Percentiles rank a stretch among this genome's conserved stretches.
phyloP scores from a whole-genome alignment of 2,113 vertebrate species.

The Epinephelus fuscoguttatus region DNA sequence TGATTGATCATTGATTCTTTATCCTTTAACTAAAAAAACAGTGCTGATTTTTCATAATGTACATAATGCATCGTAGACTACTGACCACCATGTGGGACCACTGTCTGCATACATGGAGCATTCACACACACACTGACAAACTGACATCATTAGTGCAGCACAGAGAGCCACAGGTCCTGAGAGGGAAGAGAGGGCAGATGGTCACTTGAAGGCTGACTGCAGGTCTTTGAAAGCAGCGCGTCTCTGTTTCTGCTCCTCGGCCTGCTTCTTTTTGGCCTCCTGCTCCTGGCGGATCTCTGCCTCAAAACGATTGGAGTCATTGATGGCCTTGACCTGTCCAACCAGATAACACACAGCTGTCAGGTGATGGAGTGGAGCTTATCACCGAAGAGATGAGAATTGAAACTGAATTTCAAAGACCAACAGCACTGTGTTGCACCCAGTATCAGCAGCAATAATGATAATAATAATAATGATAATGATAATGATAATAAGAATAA shows the following conservation, averaged over 20 bases:
- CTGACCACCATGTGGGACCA: neutral
- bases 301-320: conserved; percentile 90
- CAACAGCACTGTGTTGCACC: neutral
- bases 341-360: conserved; percentile 14
- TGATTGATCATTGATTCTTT: neutral
- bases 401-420: neutral
- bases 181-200: neutral
- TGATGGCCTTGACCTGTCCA: conserved; percentile 91
- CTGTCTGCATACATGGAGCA: conserved; percentile 9
- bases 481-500: too few species aligned
- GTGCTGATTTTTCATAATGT: neutral
- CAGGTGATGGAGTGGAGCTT: neutral
- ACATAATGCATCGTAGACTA: neutral
- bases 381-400: neutral
- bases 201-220: conserved; percentile 92
- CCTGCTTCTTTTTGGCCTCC: conserved; percentile 93
- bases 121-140: conserved; percentile 18
- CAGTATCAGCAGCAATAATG: too few species aligned
- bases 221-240: conserved; percentile 94
- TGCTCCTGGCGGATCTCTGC: conserved; percentile 96
- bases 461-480: too few species aligned
- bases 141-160: conserved; percentile 36
- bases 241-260: conserved; percentile 91
- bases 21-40: neutral
- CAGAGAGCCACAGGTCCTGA: conserved; percentile 24